phyloP scores from a whole-genome alignment of 2,113 vertebrate genomes.

The Sigmodon hispidus region DNA sequence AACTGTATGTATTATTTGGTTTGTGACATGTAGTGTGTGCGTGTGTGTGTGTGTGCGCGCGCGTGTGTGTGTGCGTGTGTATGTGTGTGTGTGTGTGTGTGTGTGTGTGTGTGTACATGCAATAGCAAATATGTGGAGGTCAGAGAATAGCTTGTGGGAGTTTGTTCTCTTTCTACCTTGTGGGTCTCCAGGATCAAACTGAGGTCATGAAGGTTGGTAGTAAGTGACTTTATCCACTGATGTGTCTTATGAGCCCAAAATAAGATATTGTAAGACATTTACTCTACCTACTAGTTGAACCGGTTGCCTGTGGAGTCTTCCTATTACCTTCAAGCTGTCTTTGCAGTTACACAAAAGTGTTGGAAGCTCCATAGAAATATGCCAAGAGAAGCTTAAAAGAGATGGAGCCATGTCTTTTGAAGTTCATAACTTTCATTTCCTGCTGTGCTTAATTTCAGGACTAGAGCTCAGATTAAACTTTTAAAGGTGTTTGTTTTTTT shows the following conservation, averaged over 20 bases:
- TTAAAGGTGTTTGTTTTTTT: constrained; percentile 12
- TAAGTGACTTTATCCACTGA: too few relatives aligned
- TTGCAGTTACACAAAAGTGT: constrained; percentile 35
- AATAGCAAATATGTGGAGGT: background rate
- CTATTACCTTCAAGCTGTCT: background rate
- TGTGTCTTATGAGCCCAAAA: background rate
- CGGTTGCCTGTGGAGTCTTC: constrained; percentile 39
- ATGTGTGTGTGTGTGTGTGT: background rate
- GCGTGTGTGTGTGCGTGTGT: background rate
- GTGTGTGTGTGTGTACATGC: too few relatives aligned
- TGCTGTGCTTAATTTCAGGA: constrained; percentile 68
- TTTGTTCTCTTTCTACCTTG: background rate
- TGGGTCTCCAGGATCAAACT: background rate
- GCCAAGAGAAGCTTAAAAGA: constrained; percentile 48
- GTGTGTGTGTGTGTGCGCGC: background rate
- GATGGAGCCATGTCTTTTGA: constrained; percentile 13
- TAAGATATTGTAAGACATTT: constrained; percentile 4
- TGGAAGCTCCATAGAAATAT: constrained; percentile 36
- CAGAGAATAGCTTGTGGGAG: background rate
- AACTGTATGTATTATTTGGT: background rate
- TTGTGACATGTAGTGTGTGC: background rate
- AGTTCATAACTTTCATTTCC: constrained; percentile 9
- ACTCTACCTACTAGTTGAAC: constrained; percentile 38
- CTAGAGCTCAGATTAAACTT: constrained; percentile 29
- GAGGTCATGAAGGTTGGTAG: background rate